Evolutionary conservation across 2,113 vertebrate genomes (phyloP), one percentile per base, ranked within the genome.

Genomic region (Oxyura jamaicensis): DNA sequence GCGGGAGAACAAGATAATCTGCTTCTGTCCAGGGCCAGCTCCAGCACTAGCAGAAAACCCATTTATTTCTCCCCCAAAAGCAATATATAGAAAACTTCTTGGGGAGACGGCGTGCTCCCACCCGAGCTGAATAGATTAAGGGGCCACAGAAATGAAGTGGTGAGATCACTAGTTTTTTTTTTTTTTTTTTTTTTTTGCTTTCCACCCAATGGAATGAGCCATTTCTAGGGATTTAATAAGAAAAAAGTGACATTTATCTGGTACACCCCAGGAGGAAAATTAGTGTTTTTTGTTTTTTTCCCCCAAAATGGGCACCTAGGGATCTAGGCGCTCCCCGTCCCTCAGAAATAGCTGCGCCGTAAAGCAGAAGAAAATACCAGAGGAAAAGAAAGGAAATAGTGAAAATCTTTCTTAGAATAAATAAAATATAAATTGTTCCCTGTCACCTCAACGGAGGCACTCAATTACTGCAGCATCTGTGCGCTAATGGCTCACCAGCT

Each of bases 401-500:
- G 42, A 42, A 52, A 17, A 6, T 42, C 72, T 81, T 21, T 83
- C 33, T 69, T 56, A 3, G 44, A 21, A 1, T 36, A n/a, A 90
- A 76, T 94, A 14, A 53, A 69, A 56, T 41, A 36, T 0, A 58
- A 88, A 67, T 46, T 83, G n/a, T 59, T 68, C 25, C 33, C 59
- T 36, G 33, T 74, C 60, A 63, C 60, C 79, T 93, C 80, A 10
- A 21, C 7, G 55, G 36, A n/a, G 46, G 83, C 58, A 69, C 36
- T 44, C 69, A 33, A 6, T 85, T 83, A 93, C 87, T 59, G 25
- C 39, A 89, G 80, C 85, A n/a, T 93, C 93, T 96, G 90, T 39
- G 29, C 16, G 23, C 6, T 6, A 76, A 81, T 36, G 48, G 7
- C 75, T 78, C 81, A 48, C 62, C 50, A 78, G 44, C 92, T 91